Conservation (phyloP, 2,888 invertebrate species). For the Mimas tiliae region DNA sequence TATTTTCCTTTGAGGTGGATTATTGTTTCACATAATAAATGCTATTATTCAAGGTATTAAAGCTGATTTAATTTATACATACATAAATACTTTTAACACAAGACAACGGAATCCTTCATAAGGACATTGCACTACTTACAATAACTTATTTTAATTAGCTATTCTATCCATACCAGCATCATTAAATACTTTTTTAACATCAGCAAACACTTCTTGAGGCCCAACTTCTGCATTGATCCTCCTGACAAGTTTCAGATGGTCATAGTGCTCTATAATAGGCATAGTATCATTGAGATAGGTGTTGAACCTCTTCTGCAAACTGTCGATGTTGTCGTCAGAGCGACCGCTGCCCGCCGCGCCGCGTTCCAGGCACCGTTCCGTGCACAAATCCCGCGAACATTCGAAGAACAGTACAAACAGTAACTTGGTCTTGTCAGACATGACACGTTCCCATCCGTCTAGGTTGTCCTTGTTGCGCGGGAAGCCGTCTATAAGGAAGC, state of each 20-base stretch:
- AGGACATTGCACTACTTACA: constrained; percentile 49
- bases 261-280: constrained; percentile 95
- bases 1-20: constrained; percentile 6
- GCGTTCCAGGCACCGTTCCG: constrained; percentile 92
- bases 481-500: constrained; percentile 99
- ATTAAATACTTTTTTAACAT: constrained; percentile 82
- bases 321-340: constrained; percentile 96
- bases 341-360: constrained; percentile 96
- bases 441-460: constrained; percentile 95
- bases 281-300: constrained; percentile 94
- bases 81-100: constrained; percentile 24
- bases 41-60: constrained; percentile 23
- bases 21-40: constrained; percentile 4
- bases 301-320: constrained; percentile 93
- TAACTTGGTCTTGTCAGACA: constrained; percentile 93
- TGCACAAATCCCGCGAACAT: constrained; percentile 93
- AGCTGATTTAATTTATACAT: constrained; percentile 29
- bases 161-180: constrained; percentile 60
- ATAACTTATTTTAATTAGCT: constrained; percentile 51
- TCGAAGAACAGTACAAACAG: constrained; percentile 97
- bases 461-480: constrained; percentile 98
- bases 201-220: constrained; percentile 87
- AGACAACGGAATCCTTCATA: constrained; percentile 28
- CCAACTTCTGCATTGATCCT: constrained; percentile 89
- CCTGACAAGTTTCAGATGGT: constrained; percentile 87